Evolutionary conservation across 2,113 vertebrate species (phyloP).

Genomic region (Nipponia nippon): DNA sequence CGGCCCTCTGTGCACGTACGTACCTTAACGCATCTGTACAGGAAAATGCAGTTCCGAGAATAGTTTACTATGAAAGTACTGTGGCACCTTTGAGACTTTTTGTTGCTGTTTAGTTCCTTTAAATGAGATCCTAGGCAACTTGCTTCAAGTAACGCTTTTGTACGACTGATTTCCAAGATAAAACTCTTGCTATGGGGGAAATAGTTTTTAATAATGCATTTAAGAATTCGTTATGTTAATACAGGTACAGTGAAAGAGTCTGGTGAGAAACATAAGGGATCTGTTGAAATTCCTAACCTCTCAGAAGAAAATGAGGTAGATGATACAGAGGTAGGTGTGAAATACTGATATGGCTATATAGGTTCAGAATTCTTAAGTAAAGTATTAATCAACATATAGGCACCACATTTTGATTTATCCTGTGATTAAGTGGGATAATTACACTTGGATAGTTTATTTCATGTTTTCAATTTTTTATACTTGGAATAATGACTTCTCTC

Average conservation of each 20-base stretch:
- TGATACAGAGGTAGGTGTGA: slow-evolving; percentile 69
- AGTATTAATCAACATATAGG: not conserved
- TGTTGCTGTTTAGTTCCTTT: not conserved
- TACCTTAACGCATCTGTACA: fast-evolving
- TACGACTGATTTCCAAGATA: not conserved
- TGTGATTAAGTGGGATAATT: not conserved
- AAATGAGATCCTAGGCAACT: not conserved
- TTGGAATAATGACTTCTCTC: not conserved
- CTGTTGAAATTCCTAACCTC: slow-evolving; percentile 74
- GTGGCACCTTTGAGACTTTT: not conserved
- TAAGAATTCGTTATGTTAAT: slow-evolving; percentile 61
- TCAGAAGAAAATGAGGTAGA: slow-evolving; percentile 78
- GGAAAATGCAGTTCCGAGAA: not conserved
- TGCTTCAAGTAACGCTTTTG: not conserved
- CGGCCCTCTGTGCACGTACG: fast-evolving
- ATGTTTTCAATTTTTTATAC: not conserved
- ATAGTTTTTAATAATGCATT: slow-evolving; percentile 32
- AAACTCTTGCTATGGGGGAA: slow-evolving; percentile 33
- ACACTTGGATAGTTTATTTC: not conserved
- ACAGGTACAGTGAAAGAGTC: slow-evolving; percentile 73
- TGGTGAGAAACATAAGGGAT: slow-evolving; percentile 71
- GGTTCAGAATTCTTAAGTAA: slow-evolving; percentile 22
- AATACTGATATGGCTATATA: not conserved
- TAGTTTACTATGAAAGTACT: fast-evolving
- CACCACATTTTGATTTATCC: not conserved